Percentiles rank a stretch among this genome's conserved stretches.
phyloP scores from a whole-genome alignment of 2,888 invertebrate species.

The Pterostichus madidus region DNA sequence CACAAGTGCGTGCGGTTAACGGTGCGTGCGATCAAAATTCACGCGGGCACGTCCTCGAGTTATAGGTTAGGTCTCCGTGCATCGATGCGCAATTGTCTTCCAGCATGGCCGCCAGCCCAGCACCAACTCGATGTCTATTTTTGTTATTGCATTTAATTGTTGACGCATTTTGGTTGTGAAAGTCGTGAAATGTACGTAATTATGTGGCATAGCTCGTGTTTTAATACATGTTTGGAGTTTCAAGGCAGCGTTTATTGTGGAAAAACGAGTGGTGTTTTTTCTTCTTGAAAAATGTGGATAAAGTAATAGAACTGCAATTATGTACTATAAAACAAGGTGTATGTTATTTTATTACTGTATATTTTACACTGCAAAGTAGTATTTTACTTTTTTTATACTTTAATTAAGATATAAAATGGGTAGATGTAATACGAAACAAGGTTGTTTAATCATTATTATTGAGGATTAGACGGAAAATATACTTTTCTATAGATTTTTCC shows the following conservation, averaged over 20 bases:
- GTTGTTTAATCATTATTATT: constrained; percentile 30
- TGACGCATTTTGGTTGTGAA: constrained; percentile 27
- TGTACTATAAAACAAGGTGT: constrained; percentile 51
- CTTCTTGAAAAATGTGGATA: constrained; percentile 37
- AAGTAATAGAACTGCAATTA: constrained; percentile 56
- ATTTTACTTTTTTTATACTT: constrained; percentile 52
- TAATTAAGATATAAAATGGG: constrained; percentile 49
- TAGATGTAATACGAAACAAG: constrained; percentile 47
- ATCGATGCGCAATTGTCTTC: constrained; percentile 1
- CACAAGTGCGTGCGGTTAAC: not conserved
- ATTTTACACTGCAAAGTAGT: constrained; percentile 50
- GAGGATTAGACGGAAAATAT: constrained; percentile 14
- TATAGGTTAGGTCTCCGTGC: constrained; percentile 17
- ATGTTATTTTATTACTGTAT: constrained; percentile 49
- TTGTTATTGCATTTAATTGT: constrained; percentile 36
- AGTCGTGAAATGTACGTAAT: constrained; percentile 46
- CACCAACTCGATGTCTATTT: constrained; percentile 1
- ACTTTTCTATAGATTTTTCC: constrained; percentile 9
- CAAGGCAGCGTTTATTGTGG: constrained; percentile 47
- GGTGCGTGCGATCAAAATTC: constrained; percentile 40
- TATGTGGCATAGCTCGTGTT: constrained; percentile 27
- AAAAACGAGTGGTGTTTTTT: constrained; percentile 43
- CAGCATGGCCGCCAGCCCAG: constrained; percentile 7
- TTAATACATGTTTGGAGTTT: constrained; percentile 50
- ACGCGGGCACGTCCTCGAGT: constrained; percentile 22